Percentiles rank a stretch among this genome's conserved stretches.
phyloP scores from a whole-genome alignment of 1,140 invertebrate species.

The Drusus annulatus region DNA sequence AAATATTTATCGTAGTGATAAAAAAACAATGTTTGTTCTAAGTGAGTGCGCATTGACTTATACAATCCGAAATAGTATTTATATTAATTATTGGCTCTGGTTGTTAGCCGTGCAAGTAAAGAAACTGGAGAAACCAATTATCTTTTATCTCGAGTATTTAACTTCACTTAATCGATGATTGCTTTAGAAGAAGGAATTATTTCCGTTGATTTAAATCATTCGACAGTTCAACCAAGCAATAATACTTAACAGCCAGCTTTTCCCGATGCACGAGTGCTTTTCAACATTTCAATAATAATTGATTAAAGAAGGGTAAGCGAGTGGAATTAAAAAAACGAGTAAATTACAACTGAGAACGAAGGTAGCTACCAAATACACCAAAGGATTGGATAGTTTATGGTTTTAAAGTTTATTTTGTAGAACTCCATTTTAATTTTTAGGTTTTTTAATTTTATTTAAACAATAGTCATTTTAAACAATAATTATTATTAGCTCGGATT shows the following conservation, averaged over 20 bases:
- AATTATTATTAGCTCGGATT: too few species aligned
- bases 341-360: not conserved
- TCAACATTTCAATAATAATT: not conserved
- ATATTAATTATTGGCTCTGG: too few species aligned
- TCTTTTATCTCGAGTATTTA: conserved; percentile 7
- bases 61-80: too few species aligned
- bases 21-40: too few species aligned
- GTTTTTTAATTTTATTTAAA: too few species aligned
- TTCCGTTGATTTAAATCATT: conserved; percentile 8
- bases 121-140: conserved; percentile 10
- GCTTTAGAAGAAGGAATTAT: not conserved
- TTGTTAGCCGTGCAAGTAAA: too few species aligned
- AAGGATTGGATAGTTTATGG: not conserved
- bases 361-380: not conserved
- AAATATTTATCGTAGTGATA: too few species aligned
- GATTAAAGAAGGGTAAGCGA: not conserved
- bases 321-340: not conserved
- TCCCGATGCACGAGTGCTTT: not conserved
- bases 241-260: not conserved
- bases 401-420: too few species aligned
- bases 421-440: too few species aligned
- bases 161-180: not conserved
- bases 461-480: too few species aligned
- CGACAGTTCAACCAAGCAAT: not conserved
- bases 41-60: too few species aligned